phyloP scores from a whole-genome alignment of 2,888 invertebrate genomes.

The Prenolepis imparis region DNA sequence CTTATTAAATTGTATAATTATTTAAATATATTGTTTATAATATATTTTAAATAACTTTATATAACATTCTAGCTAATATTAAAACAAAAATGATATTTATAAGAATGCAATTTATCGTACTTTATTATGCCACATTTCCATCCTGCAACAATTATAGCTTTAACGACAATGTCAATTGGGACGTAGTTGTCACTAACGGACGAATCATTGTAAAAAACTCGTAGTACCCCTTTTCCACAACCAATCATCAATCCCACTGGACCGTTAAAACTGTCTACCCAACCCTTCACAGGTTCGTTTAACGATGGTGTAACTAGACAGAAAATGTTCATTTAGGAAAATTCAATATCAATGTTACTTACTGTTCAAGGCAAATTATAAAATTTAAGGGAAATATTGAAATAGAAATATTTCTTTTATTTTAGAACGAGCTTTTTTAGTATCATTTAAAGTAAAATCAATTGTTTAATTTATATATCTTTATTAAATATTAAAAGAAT shows the following conservation, averaged over 20 bases:
- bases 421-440: background rate
- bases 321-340: conserved; percentile 56
- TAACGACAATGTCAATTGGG: conserved; percentile 93
- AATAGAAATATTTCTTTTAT: background rate
- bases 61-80: background rate
- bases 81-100: background rate
- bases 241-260: conserved; percentile 92
- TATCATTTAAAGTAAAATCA: too few relatives aligned
- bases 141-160: conserved; percentile 90
- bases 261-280: conserved; percentile 97
- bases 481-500: background rate
- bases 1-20: background rate
- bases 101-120: background rate
- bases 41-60: background rate
- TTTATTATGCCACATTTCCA: conserved; percentile 89
- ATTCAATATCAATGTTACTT: conserved; percentile 9
- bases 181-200: conserved; percentile 91
- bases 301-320: conserved; percentile 89
- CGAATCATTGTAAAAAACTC: conserved; percentile 89
- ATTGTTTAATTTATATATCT: background rate
- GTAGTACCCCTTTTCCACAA: conserved; percentile 92
- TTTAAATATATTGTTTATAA: background rate
- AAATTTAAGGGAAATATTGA: background rate
- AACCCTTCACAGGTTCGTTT: conserved; percentile 91
- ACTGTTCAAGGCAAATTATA: background rate